Percentiles rank a stretch among this genome's conserved stretches.
These are phyloP conservation scores for Leptothorax acervorum DNA, from an alignment of 2,888 invertebrate genomes.

Conservation along the genomic window DNA sequence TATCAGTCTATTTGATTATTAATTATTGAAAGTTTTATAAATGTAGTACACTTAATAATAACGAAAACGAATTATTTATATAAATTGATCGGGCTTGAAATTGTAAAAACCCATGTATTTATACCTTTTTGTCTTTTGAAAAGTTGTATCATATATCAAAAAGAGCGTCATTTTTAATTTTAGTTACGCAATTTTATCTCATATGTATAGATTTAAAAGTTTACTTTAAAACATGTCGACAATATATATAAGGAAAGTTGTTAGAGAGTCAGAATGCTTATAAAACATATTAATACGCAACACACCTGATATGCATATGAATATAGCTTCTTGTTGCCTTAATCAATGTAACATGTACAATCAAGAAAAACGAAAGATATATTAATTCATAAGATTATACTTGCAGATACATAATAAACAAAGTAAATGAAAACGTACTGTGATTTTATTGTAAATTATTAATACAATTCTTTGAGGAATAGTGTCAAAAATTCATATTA, in stretches of 20 bases:
- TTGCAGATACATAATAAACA: slow-evolving; percentile 47
- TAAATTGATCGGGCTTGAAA: slow-evolving; percentile 18
- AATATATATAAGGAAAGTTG: slow-evolving; percentile 36
- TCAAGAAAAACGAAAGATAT: slow-evolving; percentile 57
- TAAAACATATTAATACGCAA: slow-evolving; percentile 26
- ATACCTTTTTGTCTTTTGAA: not conserved
- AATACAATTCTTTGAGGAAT: not conserved
- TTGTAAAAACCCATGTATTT: slow-evolving; percentile 1
- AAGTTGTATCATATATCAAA: not conserved
- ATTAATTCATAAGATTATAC: slow-evolving; percentile 59
- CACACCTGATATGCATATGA: slow-evolving; percentile 47
- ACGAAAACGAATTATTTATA: slow-evolving; percentile 5
- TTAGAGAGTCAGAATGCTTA: slow-evolving; percentile 28
- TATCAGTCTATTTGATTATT: not conserved
- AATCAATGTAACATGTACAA: slow-evolving; percentile 62
- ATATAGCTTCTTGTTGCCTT: slow-evolving; percentile 62
- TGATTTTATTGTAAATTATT: slow-evolving; percentile 27
- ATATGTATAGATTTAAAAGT: slow-evolving; percentile 19
- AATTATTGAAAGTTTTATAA: slow-evolving; percentile 27
- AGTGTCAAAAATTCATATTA: not conserved
- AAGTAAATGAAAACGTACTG: slow-evolving; percentile 17
- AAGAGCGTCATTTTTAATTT: slow-evolving; percentile 5
- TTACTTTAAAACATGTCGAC: slow-evolving; percentile 28
- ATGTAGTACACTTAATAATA: slow-evolving; percentile 4
- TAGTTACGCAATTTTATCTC: slow-evolving; percentile 24